Conservation (phyloP, 1,140 invertebrate genomes). For the Tetragnatha versicolor region DNA sequence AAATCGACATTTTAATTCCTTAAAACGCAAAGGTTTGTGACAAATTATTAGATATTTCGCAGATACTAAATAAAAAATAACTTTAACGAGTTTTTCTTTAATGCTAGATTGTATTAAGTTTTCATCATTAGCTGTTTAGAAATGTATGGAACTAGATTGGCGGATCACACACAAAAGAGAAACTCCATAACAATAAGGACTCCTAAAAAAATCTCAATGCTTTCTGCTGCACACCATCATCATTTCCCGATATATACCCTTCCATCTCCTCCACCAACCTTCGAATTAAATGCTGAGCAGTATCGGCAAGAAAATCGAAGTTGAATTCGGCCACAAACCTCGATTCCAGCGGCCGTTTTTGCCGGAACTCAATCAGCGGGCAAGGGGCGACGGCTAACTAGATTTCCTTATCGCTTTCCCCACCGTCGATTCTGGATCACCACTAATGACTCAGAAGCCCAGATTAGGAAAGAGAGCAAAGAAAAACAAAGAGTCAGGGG, state of each 20-base stretch:
- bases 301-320: conserved; percentile 1
- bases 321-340: neutral
- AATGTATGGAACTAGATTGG: too few relatives aligned
- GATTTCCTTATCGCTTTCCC: conserved; percentile 32
- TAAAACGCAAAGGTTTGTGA: too few relatives aligned
- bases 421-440: conserved; percentile 37
- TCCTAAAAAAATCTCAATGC: too few relatives aligned
- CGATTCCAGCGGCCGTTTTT: conserved; percentile 8
- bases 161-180: too few relatives aligned
- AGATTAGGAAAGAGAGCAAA: conserved; percentile 14
- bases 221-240: neutral
- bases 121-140: too few relatives aligned
- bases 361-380: conserved; percentile 19
- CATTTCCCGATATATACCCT: neutral
- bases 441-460: conserved; percentile 40
- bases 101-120: too few relatives aligned
- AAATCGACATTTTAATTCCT: too few relatives aligned
- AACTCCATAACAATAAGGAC: too few relatives aligned
- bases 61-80: too few relatives aligned
- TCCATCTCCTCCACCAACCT: neutral
- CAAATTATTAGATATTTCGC: too few relatives aligned
- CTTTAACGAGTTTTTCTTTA: too few relatives aligned
- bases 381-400: neutral
- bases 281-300: neutral
- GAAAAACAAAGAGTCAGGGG: neutral